phyloP scores from a whole-genome alignment of 1,140 invertebrate genomes.

The Rhopalosiphum padi region DNA sequence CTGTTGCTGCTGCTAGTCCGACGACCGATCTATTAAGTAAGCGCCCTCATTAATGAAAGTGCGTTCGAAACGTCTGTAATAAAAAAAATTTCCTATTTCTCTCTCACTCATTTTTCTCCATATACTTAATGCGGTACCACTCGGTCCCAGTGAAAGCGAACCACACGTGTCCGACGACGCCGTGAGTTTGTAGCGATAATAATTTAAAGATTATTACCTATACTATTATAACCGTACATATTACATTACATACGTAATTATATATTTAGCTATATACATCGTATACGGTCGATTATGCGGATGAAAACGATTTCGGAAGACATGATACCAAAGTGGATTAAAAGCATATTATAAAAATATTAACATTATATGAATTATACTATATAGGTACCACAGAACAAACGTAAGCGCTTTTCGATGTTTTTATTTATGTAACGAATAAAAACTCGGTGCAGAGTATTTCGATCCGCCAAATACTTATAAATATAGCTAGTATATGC shows the following conservation, averaged over 20 bases:
- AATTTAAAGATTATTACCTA: conserved; percentile 25
- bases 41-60: conserved; percentile 28
- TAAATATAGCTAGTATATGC: not conserved
- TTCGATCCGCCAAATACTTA: not conserved
- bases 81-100: conserved; percentile 33
- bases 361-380: not conserved
- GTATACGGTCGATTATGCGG: not conserved
- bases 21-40: not conserved
- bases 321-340: not conserved
- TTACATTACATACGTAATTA: conserved; percentile 6
- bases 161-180: not conserved
- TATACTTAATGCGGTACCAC: not conserved
- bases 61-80: not conserved
- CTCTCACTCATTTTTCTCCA: not conserved
- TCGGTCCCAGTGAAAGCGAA: conserved; percentile 30
- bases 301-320: not conserved
- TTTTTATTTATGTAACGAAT: not conserved
- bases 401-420: not conserved
- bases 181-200: not conserved
- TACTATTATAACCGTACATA: not conserved
- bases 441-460: not conserved
- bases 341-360: not conserved
- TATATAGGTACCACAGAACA: not conserved
- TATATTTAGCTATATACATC: not conserved
- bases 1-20: not conserved